Evolutionary conservation across 2,797 vertebrate genomes (phyloP).

Genomic region (Rhabdomys pumilio): DNA sequence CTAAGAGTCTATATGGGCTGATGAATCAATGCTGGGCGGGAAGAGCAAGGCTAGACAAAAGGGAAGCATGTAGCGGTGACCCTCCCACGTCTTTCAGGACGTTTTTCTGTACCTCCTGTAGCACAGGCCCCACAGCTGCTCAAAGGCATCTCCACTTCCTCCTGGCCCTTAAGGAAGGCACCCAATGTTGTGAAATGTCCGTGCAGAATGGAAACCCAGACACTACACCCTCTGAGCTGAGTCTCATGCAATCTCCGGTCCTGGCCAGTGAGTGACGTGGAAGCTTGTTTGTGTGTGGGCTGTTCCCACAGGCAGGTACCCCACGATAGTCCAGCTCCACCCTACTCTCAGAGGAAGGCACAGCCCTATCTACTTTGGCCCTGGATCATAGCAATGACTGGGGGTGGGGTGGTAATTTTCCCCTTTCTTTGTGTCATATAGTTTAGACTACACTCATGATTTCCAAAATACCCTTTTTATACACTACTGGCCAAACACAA

Average conservation of each 20-base stretch:
- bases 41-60: not conserved
- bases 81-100: not conserved
- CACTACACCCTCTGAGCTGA: slow-evolving; percentile 54
- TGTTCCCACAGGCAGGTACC: not conserved
- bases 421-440: not conserved
- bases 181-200: slow-evolving; percentile 55
- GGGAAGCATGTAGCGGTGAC: too few relatives aligned
- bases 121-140: not conserved
- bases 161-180: slow-evolving; percentile 66
- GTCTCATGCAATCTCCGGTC: slow-evolving; percentile 38
- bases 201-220: slow-evolving; percentile 68
- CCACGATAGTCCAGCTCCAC: not conserved
- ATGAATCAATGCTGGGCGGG: not conserved
- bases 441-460: not conserved
- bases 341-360: not conserved
- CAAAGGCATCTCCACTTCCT: slow-evolving; percentile 52
- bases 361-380: not conserved
- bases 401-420: not conserved
- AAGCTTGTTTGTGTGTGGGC: slow-evolving; percentile 37
- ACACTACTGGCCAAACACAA: not conserved
- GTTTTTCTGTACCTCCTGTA: not conserved
- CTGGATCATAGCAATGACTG: not conserved
- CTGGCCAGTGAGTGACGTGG: not conserved
- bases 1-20: not conserved
- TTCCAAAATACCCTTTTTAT: slow-evolving; percentile 25